phyloP scores from a whole-genome alignment of 2,888 invertebrate species.

The Cheilosia grossa region DNA sequence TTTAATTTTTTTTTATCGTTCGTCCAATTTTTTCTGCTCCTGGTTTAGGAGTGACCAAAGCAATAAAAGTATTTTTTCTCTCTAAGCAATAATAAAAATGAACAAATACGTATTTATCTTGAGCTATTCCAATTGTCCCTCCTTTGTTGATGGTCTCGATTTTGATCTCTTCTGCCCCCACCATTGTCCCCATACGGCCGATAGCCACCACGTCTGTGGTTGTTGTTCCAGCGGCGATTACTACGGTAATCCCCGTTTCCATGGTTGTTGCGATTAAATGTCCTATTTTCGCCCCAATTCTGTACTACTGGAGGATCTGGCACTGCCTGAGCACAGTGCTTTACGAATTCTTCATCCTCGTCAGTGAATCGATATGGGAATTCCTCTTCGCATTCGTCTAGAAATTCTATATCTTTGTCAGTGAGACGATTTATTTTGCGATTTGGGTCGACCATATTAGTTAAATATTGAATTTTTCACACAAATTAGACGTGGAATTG shows the following conservation, averaged over 20 bases:
- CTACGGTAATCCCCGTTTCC: constrained; percentile 12
- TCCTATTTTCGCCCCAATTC: constrained; percentile 83
- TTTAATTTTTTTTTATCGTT: constrained; percentile 56
- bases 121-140: constrained; percentile 40
- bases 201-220: constrained; percentile 68
- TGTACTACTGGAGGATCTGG: constrained; percentile 86
- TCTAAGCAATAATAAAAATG: constrained; percentile 50
- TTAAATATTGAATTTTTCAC: neutral
- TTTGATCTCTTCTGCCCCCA: constrained; percentile 8
- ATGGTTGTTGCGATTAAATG: constrained; percentile 46
- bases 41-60: constrained; percentile 40
- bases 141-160: constrained; percentile 19
- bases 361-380: constrained; percentile 86
- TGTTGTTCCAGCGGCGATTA: constrained; percentile 69
- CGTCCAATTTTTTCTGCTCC: constrained; percentile 34
- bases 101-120: neutral
- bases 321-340: constrained; percentile 82
- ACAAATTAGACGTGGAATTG: neutral
- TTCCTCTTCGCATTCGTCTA: constrained; percentile 86
- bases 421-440: constrained; percentile 84
- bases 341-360: constrained; percentile 86
- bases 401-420: constrained; percentile 85
- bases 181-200: neutral
- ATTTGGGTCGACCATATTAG: constrained; percentile 83
- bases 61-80: constrained; percentile 43